These are phyloP conservation scores for Geotrypetes seraphini DNA, from an alignment of 2,797 vertebrate genomes.

Conservation along the genomic window DNA sequence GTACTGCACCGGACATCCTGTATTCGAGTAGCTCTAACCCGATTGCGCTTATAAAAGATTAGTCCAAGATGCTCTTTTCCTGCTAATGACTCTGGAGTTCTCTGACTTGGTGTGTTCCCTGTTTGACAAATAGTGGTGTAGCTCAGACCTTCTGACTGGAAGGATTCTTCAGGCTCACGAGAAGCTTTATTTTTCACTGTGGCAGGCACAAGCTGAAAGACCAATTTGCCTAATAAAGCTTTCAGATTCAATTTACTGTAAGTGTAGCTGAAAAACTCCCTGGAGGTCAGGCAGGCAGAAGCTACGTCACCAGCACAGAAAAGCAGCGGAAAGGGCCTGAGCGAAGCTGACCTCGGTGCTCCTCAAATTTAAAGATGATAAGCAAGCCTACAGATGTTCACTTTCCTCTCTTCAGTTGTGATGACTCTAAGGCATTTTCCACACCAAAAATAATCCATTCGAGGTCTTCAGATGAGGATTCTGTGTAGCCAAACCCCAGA, in stretches of 20 bases:
- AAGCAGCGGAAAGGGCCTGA: slow-evolving; percentile 59
- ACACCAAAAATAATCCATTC: too few species aligned
- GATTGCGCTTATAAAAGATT: too few species aligned
- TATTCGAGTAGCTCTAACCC: too few species aligned
- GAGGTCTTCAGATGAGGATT: too few species aligned
- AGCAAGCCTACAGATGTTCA: slow-evolving; percentile 42
- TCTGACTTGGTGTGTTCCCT: slow-evolving; percentile 9
- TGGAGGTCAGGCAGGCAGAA: slow-evolving; percentile 60
- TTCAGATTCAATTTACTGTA: slow-evolving; percentile 63
- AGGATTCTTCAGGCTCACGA: slow-evolving; percentile 46
- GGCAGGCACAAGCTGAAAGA: slow-evolving; percentile 49
- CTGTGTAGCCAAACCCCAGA: too few species aligned
- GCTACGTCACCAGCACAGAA: slow-evolving; percentile 49
- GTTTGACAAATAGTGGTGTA: slow-evolving; percentile 33
- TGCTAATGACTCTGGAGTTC: slow-evolving; percentile 1
- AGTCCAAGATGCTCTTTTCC: slow-evolving; percentile 20
- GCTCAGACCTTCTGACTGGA: slow-evolving; percentile 36
- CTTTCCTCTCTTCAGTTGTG: too few species aligned
- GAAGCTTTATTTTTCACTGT: slow-evolving; percentile 46
- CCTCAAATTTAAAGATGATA: slow-evolving; percentile 50
- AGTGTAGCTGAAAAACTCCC: slow-evolving; percentile 53
- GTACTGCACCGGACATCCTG: too few species aligned
- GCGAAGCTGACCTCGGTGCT: slow-evolving; percentile 48
- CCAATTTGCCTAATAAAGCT: slow-evolving; percentile 64
- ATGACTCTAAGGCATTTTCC: too few species aligned